Base-by-base conservation (phyloP, 1,140 invertebrate species). In the Drosophila prosaltans region DNA sequence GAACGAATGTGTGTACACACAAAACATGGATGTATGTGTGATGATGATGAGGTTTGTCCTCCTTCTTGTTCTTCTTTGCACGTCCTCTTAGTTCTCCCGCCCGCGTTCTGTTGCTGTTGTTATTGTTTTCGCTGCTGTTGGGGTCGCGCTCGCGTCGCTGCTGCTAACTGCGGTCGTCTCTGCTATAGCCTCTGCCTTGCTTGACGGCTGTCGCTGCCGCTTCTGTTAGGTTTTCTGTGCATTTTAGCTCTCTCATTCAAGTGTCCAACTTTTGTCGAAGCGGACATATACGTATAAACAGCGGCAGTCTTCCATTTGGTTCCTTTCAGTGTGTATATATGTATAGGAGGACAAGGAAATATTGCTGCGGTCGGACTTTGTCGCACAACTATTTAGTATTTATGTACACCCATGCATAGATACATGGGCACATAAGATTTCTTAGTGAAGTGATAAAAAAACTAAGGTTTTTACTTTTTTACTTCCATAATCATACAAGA, bases 211-310 rank as follows among this genome's bases (percentile, higher is more conserved):
- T 26, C 45, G 79, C 65, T 68, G 66, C 67, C 65, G 80, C 16
- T 16, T 16, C 16, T 71, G 77, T 84, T 80, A 78, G 78, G 81
- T 86, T 65, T 59, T 85, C 74, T 91, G 80, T 84, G 72, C 79
- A 82, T 81, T 80, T 78, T 80, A 80, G 81, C 90, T 86, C 75
- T 70, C 82, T 91, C 90, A 91, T 91, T 91, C 90, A 91, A 91
- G 90, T 89, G 90, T 91, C 90, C 90, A 91, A 91, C 90, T 81
- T 91, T 91, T 91, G 90, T 91, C 86, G 86, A 80, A 91, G 90
- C 90, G 90, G 90, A 91, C 86, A 76, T 62, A 78, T 55, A 83
- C 83, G 75, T 62, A 78, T 45, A 88, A 72, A 81, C 69, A 79
- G 66, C 76, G 84, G 83, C 85, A 81, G 76, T 82, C 78, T 72